phyloP scores from a whole-genome alignment of 2,113 vertebrate species.

The Thalassarche chlororhynchos region DNA sequence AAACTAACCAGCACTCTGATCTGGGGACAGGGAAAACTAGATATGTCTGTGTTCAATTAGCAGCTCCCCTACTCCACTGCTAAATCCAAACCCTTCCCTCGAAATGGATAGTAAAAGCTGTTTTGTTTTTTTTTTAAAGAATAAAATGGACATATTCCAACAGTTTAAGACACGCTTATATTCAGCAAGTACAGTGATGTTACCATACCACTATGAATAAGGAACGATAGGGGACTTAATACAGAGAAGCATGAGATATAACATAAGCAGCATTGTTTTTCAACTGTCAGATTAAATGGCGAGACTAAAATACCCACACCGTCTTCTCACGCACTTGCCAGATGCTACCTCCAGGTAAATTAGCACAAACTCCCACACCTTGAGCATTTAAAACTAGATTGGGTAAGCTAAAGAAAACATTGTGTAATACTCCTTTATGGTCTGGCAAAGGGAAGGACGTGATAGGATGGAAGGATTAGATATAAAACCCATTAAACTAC shows the following conservation, averaged over 20 bases:
- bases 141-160: neutral
- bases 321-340: neutral
- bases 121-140: neutral
- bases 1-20: neutral
- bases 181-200: neutral
- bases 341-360: neutral
- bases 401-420: neutral
- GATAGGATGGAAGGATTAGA: neutral
- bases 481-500: neutral
- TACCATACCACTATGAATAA: neutral
- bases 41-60: neutral
- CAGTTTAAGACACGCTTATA: neutral
- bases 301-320: neutral
- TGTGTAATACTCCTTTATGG: neutral
- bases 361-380: neutral
- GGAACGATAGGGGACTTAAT: neutral
- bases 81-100: neutral
- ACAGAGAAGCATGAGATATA: neutral
- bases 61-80: neutral
- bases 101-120: neutral
- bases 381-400: neutral
- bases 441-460: neutral
- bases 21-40: neutral
- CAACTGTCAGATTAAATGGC: neutral
- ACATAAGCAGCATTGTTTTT: neutral